Evolutionary conservation across 2,888 invertebrate genomes (phyloP), one percentile per base, ranked within the genome.

Genomic region (Entomobrya proxima): DNA sequence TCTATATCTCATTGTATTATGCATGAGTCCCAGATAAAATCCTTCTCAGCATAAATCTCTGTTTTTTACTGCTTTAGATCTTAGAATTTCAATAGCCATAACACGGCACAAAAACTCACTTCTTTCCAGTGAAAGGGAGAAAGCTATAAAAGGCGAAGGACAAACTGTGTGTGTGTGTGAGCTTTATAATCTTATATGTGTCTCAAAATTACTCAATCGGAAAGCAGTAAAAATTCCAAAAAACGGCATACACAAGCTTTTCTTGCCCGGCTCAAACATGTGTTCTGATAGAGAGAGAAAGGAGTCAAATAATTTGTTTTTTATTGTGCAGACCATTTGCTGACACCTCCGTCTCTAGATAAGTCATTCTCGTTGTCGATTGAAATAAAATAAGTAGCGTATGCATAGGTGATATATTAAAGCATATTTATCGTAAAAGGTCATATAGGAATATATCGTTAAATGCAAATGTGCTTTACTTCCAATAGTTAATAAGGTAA

Each of bases 191-290:
- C 18, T 21, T 64, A 27, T 74, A 35, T 52, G 69, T 58, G 40
- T 72, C 24, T 58, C 37, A 74, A 55, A 81, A 81, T 74, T 81
- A 61, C 81, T 81, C 81, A 81, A 74, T 81, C 61, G 81, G 81
- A 81, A 81, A 81, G 81, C 72, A 81, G 81, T 81, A 81, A 81
- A 72, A 74, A 30, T 55, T 58, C 72, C 15, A 40, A n/a, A 61
- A 79, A 80, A 72, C 55, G 69, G 72, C 72, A 72, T 18, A 55
- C 72, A 55, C 40, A 69, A 55, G 35, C 72, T 40, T 58, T 58
- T 32, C 61, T 55, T 58, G 35, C 27, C 15, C 21, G 50, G 44
- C 21, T 44, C 69, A 40, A 69, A 69, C 24, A 69, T 69, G 69
- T 44, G 44, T 27, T 44, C 13, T 24, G 44, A 52, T 18, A 37